phyloP scores from a whole-genome alignment of 2,113 vertebrate genomes.

The Pavo muticus region DNA sequence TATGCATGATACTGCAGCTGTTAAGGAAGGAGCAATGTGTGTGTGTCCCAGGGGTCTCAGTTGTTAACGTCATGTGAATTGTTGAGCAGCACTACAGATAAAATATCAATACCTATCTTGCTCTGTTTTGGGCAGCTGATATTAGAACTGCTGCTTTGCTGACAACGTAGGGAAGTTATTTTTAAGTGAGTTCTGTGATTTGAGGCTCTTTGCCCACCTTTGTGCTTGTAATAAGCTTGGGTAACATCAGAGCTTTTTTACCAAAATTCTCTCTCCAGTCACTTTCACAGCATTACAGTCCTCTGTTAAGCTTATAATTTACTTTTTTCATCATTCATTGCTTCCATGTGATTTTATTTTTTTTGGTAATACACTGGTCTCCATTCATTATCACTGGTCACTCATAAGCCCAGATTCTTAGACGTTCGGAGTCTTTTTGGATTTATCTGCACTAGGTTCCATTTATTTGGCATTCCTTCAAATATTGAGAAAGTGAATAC shows the following conservation, averaged over 20 bases:
- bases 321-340: background rate
- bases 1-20: background rate
- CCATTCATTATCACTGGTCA: constrained; percentile 24
- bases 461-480: constrained; percentile 54
- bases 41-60: background rate
- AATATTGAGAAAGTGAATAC: constrained; percentile 27
- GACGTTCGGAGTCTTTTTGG: background rate
- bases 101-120: background rate
- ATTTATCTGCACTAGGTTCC: constrained; percentile 11
- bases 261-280: background rate
- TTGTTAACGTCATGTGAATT: background rate
- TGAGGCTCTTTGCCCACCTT: background rate
- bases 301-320: constrained; percentile 16
- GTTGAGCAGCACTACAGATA: background rate
- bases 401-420: background rate
- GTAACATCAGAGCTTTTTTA: background rate
- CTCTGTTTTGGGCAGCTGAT: background rate
- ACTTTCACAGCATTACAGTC: background rate
- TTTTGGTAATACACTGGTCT: background rate
- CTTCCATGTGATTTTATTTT: background rate
- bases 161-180: background rate
- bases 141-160: background rate
- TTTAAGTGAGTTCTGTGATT: constrained; percentile 26
- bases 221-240: background rate
- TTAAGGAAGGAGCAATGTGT: background rate